Conservation (phyloP, 2,797 vertebrate genomes). For the Rhynchonycteris naso region DNA sequence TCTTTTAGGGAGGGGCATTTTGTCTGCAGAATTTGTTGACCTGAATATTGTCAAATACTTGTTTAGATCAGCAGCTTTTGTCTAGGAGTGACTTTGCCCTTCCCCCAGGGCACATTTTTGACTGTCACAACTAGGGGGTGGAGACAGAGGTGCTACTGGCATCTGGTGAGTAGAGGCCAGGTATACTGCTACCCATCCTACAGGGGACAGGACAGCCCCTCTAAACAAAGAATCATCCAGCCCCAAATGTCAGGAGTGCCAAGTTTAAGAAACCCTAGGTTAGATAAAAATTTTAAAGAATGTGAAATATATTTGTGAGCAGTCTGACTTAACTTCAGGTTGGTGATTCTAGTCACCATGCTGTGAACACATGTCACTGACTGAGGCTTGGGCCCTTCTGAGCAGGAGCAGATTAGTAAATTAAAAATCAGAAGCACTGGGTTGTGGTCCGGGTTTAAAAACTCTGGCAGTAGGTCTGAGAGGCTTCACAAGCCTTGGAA, state of each 20-base stretch:
- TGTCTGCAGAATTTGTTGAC: not conserved
- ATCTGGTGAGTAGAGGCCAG: not conserved
- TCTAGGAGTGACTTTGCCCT: not conserved
- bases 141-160: not conserved
- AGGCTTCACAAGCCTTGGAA: not conserved
- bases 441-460: not conserved
- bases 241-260: not conserved
- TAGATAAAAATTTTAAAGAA: slow-evolving; percentile 21
- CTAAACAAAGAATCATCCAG: not conserved
- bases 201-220: not conserved
- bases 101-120: not conserved
- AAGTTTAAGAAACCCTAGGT: not conserved
- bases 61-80: not conserved
- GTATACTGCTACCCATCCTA: not conserved
- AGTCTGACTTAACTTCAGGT: not conserved
- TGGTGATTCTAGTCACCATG: not conserved
- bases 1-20: not conserved
- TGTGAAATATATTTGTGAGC: not conserved
- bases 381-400: not conserved
- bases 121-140: not conserved
- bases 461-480: not conserved
- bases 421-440: not conserved
- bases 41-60: not conserved
- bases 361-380: not conserved
- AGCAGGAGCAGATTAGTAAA: not conserved